Evolutionary conservation across 2,797 vertebrate genomes (phyloP), one percentile per base, ranked within the genome.

Genomic region (Ciconia nigra): DNA sequence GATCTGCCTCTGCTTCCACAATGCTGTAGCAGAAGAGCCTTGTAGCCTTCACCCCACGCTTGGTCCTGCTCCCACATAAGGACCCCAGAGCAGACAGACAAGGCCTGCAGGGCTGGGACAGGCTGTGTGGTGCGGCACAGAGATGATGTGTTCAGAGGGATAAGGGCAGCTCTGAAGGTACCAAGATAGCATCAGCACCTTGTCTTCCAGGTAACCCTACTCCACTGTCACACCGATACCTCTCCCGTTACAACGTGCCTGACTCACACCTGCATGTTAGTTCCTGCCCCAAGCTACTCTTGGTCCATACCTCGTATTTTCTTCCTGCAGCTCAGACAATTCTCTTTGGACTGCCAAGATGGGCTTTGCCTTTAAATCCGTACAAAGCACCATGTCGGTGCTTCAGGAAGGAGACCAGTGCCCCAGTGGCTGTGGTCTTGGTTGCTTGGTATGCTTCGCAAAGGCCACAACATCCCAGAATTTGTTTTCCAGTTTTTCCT

Each of bases 51-150:
- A 22, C 4, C 21, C 29, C 47, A 26, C 0, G 0, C n/a, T 14
- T 63, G 37, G 31, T 44, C 49, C 49, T 76, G 21, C 35, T 25
- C 41, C 59, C 0, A 0, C 29, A 11, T 37, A 59, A 39, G 67
- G 37, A 63, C 19, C 35, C 19, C 33, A 33, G 44, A 59, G 57
- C 22, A 49, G 55, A 37, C 33, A 83, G 70, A 21, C 11, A 35
- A 37, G 28, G 19, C 35, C 62, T 44, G 49, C 8, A 7, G 49
- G 44, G 39, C 55, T 41, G 59, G 69, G 28, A 10, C 28, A 26
- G 19, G 31, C 49, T 51, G 44, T 0, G 1, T 33, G 51, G 18
- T 37, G 55, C 5, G 0, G 37, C 2, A 0, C 35, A 21, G 54
- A 55, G 35, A 49, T 11, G 8, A 21, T 39, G 73, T 24, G 1